Base-by-base conservation (phyloP, 2,113 vertebrate genomes). In the Orientallactaga bullata region DNA sequence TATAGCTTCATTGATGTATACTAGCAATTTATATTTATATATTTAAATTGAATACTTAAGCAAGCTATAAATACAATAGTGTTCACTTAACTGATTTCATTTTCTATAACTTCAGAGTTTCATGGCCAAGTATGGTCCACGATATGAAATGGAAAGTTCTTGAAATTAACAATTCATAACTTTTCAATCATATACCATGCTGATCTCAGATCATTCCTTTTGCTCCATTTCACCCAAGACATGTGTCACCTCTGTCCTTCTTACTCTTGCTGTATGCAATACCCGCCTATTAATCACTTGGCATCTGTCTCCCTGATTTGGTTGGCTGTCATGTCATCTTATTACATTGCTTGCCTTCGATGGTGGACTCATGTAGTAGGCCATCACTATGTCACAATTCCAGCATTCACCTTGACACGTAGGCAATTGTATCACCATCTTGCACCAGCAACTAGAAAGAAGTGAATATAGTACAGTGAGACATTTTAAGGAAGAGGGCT, bases 21-120 rank as follows among this genome's bases (percentile, higher is more conserved):
- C 24, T 91, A 88, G n/a, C 47, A 80, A 68, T 58, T 89, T 55
- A 66, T 69, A 86, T 63, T 93, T 87, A 89, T 68, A 39, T 32
- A 76, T 79, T 81, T 81, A 84, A 86, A 88, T 32, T 68, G 72
- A 76, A 85, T 72, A 65, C 4, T 76, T 66, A 84, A 37, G 51
- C 71, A 94, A 86, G 20, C 76, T 79, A 30, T 55, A 73, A 89
- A 42, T 68, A 51, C 17, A 32, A 42, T 26, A 37, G 28, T 23
- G 3, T 7, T 16, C 79, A 28, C 39, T 69, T 83, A 68, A 11
- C 30, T 26, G 5, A 18, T 83, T 77, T 88, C 1, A 74, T 37
- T 30, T 58, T 42, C 1, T 17, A 10, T 15, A 11, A 21, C 23
- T 91, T 39, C 24, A 39, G 12, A 69, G 20, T 16, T 11, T 4